A percentile compares a stretch with the other conserved stretches of the same genome.
Evolutionary conservation across 2,888 invertebrate genomes (phyloP).

Genomic region (Eutolmus rufibarbis): DNA sequence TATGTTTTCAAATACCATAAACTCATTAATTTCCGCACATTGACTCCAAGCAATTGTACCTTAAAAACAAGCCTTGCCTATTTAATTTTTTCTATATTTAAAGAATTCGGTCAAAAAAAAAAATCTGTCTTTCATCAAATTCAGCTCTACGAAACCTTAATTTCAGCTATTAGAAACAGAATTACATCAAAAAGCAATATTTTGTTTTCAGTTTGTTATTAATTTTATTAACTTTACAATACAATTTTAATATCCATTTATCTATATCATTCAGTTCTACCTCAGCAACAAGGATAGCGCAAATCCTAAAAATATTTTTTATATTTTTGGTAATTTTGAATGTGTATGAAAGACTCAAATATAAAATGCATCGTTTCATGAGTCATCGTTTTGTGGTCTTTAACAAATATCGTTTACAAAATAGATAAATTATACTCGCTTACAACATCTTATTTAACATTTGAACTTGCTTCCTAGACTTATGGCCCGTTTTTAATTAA

Average conservation of each 20-base stretch:
- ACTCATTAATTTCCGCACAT: no score
- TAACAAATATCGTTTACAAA: conserved; percentile 2
- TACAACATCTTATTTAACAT: not conserved
- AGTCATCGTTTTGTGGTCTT: not conserved
- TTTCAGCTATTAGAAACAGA: no score
- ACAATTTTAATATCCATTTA: conserved; percentile 33
- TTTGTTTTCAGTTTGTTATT: not conserved
- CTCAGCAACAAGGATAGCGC: conserved; percentile 9
- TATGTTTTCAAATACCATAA: no score
- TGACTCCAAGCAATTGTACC: no score
- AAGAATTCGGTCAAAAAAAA: no score
- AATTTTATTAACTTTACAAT: conserved; percentile 36
- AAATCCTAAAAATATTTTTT: conserved; percentile 5
- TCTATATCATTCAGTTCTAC: conserved; percentile 14
- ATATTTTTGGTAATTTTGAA: not conserved
- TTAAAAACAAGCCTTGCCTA: no score
- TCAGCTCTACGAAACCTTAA: no score
- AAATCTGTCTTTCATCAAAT: no score
- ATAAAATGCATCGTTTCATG: not conserved
- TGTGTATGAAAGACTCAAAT: not conserved
- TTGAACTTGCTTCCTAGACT: not conserved
- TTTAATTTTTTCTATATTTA: no score
- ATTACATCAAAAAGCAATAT: no score
- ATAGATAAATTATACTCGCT: conserved; percentile 5
- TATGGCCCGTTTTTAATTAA: not conserved